Conservation (phyloP, 2,797 vertebrate genomes). For the Clamator glandarius region DNA sequence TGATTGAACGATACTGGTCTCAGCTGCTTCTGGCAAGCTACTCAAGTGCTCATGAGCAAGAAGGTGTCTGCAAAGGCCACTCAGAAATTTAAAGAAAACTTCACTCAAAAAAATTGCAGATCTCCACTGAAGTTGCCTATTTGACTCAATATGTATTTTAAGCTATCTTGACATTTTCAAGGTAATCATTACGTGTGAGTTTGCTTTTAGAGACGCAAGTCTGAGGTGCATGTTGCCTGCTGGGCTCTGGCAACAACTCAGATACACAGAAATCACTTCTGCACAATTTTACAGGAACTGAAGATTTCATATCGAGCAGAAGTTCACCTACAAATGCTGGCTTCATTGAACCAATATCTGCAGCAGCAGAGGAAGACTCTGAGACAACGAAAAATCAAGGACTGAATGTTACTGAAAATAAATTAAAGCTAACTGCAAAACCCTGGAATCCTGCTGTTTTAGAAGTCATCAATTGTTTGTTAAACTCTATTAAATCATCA, state of each 20-base stretch:
- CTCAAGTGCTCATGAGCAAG: neutral
- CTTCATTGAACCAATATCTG: constrained; percentile 39
- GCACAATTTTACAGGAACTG: neutral
- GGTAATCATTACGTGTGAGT: neutral
- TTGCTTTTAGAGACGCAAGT: neutral
- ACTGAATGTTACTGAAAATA: constrained; percentile 68
- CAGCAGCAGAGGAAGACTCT: constrained; percentile 48
- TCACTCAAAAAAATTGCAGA: neutral
- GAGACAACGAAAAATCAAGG: constrained; percentile 59
- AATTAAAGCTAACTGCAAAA: constrained; percentile 59
- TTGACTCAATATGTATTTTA: neutral
- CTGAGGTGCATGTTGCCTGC: neutral
- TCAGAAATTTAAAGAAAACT: neutral
- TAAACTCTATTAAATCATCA: constrained; percentile 72
- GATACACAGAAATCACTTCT: neutral
- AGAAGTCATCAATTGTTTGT: constrained; percentile 70
- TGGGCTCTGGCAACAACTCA: neutral
- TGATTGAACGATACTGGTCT: neutral
- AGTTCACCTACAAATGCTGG: neutral
- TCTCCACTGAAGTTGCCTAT: neutral
- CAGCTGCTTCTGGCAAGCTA: neutral
- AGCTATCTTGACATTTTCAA: neutral
- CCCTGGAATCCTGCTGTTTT: constrained; percentile 41
- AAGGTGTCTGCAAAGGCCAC: neutral
- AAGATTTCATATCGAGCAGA: neutral